These are phyloP conservation scores for Nothobranchius kuhntae DNA, from an alignment of 2,113 vertebrate genomes.

Conservation along the genomic window DNA sequence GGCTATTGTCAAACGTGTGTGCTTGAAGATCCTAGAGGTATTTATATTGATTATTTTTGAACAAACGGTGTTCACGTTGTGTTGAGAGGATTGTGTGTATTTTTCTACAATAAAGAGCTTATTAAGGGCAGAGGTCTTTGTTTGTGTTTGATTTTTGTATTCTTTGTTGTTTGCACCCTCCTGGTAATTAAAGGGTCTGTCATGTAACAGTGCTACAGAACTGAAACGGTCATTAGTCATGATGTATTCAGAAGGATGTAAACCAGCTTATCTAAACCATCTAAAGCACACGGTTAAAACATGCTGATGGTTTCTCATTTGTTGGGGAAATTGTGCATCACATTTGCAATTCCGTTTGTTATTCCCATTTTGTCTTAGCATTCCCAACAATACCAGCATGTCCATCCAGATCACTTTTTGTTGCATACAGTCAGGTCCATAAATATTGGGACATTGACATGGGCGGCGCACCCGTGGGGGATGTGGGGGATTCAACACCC, in stretches of 20 bases:
- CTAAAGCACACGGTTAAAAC: constrained; percentile 18
- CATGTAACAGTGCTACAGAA: neutral
- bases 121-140: constrained; percentile 6
- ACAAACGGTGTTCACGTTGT: constrained; percentile 24
- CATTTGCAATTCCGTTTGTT: constrained; percentile 27
- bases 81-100: constrained; percentile 9
- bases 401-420: constrained; percentile 51
- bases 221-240: neutral
- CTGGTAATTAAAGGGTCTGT: neutral
- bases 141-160: constrained; percentile 8
- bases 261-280: constrained; percentile 19
- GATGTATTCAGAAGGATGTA: constrained; percentile 10
- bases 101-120: constrained; percentile 1
- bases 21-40: constrained; percentile 23
- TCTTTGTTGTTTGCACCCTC: neutral
- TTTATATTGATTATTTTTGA: constrained; percentile 41
- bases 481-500: too few species aligned
- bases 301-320: neutral
- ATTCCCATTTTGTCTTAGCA: constrained; percentile 26
- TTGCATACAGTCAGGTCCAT: too few species aligned
- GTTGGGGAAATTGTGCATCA: neutral
- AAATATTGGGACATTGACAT: too few species aligned
- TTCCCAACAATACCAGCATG: constrained; percentile 27
- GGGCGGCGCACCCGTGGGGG: too few species aligned
- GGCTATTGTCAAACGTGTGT: constrained; percentile 19